Conservation (phyloP, 1,140 invertebrate genomes). For the Nasonia giraulti region DNA sequence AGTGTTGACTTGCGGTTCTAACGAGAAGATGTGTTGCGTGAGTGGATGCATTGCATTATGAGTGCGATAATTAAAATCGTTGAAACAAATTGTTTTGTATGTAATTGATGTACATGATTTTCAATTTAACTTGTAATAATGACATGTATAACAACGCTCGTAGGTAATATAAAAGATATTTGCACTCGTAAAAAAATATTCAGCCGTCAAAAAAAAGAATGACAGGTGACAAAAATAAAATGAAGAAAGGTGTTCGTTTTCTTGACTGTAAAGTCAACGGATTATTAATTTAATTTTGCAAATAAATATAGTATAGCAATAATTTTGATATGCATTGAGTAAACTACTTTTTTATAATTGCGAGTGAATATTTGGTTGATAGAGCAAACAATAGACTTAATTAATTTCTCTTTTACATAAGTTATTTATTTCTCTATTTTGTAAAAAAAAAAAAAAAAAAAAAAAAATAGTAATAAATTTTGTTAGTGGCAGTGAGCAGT, state of each 20-base stretch:
- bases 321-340: constrained; percentile 43
- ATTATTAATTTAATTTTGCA: constrained; percentile 26
- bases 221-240: constrained; percentile 25
- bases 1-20: constrained; percentile 18
- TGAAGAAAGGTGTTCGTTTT: constrained; percentile 24
- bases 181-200: constrained; percentile 43
- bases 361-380: constrained; percentile 35
- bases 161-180: constrained; percentile 44
- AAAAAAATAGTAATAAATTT: constrained; percentile 42
- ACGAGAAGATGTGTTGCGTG: constrained; percentile 14
- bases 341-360: constrained; percentile 38
- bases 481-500: constrained; percentile 36
- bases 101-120: constrained; percentile 52
- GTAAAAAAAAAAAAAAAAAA: constrained; percentile 35
- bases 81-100: constrained; percentile 47
- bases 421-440: constrained; percentile 49
- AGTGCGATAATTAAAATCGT: constrained; percentile 40
- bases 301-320: constrained; percentile 40
- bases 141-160: constrained; percentile 45
- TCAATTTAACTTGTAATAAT: constrained; percentile 41
- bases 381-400: constrained; percentile 40
- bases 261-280: not conserved
- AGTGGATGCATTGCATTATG: constrained; percentile 3
- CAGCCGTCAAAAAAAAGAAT: not conserved
- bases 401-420: constrained; percentile 41